Base-by-base conservation (phyloP, 2,888 invertebrate genomes). In the Ecdyonurus torrentis region DNA sequence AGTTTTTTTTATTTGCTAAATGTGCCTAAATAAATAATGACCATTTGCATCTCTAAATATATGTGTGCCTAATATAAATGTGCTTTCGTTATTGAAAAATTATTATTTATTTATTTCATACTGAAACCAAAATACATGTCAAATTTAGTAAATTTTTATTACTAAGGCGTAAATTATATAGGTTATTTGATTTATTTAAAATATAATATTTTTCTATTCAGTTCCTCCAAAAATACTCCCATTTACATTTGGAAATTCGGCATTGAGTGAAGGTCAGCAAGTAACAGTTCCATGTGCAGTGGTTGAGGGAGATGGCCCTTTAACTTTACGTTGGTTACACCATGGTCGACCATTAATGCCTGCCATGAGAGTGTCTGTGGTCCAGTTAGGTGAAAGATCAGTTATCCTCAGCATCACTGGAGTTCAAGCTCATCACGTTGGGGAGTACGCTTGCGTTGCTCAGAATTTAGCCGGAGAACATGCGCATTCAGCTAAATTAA, bases 321-420 rank as follows among this genome's bases (percentile, higher is more conserved):
- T 91, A 65, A 80, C 80, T 67, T 84, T 91, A 64, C 80, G 79
- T 61, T 91, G 91, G 91, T 81, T 81, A 70, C 84, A 87, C 73
- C 86, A 89, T 67, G 76, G 74, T 5, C 78, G 66, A 74, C 77
- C 79, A 20, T 19, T 63, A 64, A 77, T 80, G 69, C 74, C 79
- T 70, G 81, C 83, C 72, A 61, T 37, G 58, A 66, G 66, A 15
- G 65, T 69, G 25, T 66, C 67, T n/a, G 64, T 67, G 10, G 67
- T 68, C 18, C 66, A 67, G 25, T 60, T 69, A 52, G 70, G 65
- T 22, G 70, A 67, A 25, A 66, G 66, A 58, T 64, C 65, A 23
- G 69, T 68, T 53, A 68, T 71, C 58, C 68, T 73, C 2, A 68
- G 66, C 53, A 70, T 73, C 53, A 67, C 68, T 23, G 66, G 70